A percentile compares a stretch with the other conserved stretches of the same genome.
Evolutionary conservation across 2,113 vertebrate species (phyloP).

Genomic region (Gambusia holbrooki): DNA sequence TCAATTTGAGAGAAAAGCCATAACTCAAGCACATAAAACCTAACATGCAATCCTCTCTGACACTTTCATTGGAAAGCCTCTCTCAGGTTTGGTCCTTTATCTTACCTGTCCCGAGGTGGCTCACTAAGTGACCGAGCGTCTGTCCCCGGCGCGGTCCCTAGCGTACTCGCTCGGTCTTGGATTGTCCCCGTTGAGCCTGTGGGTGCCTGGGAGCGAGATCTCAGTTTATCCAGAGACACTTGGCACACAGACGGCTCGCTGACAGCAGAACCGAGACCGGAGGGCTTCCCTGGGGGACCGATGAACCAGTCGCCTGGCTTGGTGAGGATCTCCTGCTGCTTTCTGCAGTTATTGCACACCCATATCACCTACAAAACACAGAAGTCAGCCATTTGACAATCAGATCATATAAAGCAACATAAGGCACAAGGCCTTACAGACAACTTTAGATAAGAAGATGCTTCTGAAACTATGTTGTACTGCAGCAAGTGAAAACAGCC

Average conservation of each 20-base stretch:
- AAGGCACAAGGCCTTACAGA: background rate
- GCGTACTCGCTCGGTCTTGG: slow-evolving; percentile 78
- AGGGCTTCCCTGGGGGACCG: slow-evolving; percentile 81
- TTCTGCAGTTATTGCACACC: slow-evolving; percentile 99
- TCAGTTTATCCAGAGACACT: slow-evolving; percentile 84
- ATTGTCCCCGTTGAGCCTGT: slow-evolving; percentile 81
- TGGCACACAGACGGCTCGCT: slow-evolving; percentile 90
- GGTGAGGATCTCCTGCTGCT: slow-evolving; percentile 97
- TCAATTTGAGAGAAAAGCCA: background rate
- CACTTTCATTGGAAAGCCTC: background rate
- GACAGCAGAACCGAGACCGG: slow-evolving; percentile 85
- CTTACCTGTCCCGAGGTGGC: slow-evolving; percentile 92
- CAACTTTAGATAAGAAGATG: background rate
- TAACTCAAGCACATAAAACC: background rate
- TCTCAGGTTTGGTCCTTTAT: background rate
- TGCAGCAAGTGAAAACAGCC: slow-evolving; percentile 24
- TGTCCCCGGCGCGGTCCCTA: slow-evolving; percentile 77
- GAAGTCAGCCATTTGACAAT: background rate
- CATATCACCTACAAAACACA: slow-evolving; percentile 90
- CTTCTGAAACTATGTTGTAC: slow-evolving; percentile 18
- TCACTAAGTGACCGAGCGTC: slow-evolving; percentile 92
- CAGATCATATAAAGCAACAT: background rate
- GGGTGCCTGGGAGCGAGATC: slow-evolving; percentile 91
- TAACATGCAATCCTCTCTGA: background rate
- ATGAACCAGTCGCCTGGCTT: slow-evolving; percentile 96